Conservation (phyloP, 2,888 invertebrate species). For the Drosophila heteroneura region DNA sequence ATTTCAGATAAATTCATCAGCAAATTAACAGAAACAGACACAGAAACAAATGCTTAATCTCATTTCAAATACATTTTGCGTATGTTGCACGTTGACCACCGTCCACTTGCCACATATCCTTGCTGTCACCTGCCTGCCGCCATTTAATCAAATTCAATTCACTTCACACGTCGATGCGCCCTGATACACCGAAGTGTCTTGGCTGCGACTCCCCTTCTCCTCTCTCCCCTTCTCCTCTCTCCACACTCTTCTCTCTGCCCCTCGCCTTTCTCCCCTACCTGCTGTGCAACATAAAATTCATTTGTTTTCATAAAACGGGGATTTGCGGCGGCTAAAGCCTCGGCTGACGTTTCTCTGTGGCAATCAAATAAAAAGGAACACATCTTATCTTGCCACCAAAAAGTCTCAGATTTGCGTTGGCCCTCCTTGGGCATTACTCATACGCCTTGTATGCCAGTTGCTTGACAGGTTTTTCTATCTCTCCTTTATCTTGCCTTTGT, state of each 20-base stretch:
- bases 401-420: conserved; percentile 35
- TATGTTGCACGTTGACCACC: neutral
- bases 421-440: conserved; percentile 55
- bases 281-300: conserved; percentile 65
- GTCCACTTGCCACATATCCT: conserved; percentile 4
- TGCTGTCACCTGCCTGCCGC: conserved; percentile 17
- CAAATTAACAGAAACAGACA: conserved; percentile 17
- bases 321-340: conserved; percentile 53
- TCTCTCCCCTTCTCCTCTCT: no score
- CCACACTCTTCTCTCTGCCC: neutral
- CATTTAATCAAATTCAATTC: conserved; percentile 75
- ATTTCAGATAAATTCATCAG: conserved; percentile 13
- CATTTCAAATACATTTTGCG: conserved; percentile 15
- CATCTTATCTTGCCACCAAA: conserved; percentile 14
- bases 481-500: neutral
- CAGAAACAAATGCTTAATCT: conserved; percentile 26
- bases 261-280: neutral
- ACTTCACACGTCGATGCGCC: conserved; percentile 50
- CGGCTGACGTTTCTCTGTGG: conserved; percentile 42
- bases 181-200: conserved; percentile 13
- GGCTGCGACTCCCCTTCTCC: neutral
- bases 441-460: conserved; percentile 69
- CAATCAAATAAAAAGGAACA: conserved; percentile 53
- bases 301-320: conserved; percentile 78
- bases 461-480: conserved; percentile 20